Percentiles rank a stretch among this genome's conserved stretches.
phyloP scores from a whole-genome alignment of 2,113 vertebrate genomes.

The Tenebrosternarchus preto region DNA sequence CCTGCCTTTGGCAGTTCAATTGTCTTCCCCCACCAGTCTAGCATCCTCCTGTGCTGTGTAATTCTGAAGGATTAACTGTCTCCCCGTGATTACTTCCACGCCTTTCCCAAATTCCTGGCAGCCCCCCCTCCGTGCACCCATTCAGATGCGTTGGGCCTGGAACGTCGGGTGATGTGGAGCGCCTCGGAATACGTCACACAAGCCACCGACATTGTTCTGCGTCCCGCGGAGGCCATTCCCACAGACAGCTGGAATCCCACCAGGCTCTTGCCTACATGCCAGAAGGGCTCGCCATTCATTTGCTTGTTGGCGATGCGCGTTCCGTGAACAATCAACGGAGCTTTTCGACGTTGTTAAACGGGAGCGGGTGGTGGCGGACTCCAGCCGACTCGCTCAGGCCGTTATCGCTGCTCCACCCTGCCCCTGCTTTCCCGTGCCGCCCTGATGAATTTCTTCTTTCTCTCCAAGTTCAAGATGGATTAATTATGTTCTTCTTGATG shows the following conservation, averaged over 20 bases:
- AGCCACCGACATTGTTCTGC: constrained; percentile 7
- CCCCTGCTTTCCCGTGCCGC: too few species aligned
- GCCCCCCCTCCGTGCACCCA: constrained; percentile 1
- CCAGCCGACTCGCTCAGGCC: too few species aligned
- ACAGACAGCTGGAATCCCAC: constrained; percentile 15
- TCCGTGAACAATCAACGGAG: constrained; percentile 19
- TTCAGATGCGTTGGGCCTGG: neutral
- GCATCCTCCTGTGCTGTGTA: constrained; percentile 19
- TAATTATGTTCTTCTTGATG: constrained; percentile 48
- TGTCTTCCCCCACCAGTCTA: neutral
- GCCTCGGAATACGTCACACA: neutral
- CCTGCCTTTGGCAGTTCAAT: constrained; percentile 20
- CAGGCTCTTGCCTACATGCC: neutral
- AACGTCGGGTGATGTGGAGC: neutral
- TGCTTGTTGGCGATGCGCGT: constrained; percentile 24
- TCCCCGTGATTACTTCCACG: constrained; percentile 9
- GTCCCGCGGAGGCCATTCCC: constrained; percentile 13
- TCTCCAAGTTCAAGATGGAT: constrained; percentile 25
- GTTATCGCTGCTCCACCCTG: too few species aligned
- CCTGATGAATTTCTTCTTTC: too few species aligned
- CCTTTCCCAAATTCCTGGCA: neutral
- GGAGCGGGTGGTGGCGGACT: neutral
- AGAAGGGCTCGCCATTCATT: constrained; percentile 15
- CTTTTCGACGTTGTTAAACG: constrained; percentile 29
- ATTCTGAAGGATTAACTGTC: constrained; percentile 28